Evolutionary conservation across 2,888 invertebrate genomes (phyloP).

Genomic region (Caenorhabditis sp.): DNA sequence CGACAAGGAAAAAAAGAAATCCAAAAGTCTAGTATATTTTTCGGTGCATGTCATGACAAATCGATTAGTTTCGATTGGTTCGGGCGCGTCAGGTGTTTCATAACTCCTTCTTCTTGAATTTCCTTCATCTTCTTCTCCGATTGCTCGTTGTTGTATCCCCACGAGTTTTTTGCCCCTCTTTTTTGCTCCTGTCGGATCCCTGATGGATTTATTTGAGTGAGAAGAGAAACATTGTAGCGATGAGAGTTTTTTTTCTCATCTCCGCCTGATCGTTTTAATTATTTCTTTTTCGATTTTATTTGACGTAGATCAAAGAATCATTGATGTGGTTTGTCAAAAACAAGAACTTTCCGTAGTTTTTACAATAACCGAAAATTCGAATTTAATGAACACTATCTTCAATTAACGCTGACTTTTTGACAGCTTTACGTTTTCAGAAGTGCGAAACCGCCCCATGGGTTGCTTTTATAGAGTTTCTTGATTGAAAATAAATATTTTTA

Average conservation of each 20-base stretch:
- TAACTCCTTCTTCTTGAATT: not conserved
- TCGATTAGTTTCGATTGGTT: not conserved
- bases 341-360: no score
- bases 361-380: no score
- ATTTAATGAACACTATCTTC: no score
- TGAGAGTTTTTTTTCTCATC: not conserved
- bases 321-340: no score
- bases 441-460: no score
- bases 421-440: no score
- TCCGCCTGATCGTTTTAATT: not conserved
- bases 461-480: no score
- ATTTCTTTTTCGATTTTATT: not conserved
- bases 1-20: no score
- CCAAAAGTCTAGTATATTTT: not conserved
- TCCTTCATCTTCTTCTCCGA: not conserved
- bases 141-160: no score
- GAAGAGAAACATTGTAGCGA: not conserved
- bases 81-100: not conserved
- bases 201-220: conserved; percentile 1
- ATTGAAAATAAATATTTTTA: no score
- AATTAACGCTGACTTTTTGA: no score
- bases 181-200: not conserved
- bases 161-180: not conserved
- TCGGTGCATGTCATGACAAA: not conserved
- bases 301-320: not conserved